Conservation (phyloP, 2,797 vertebrate species). For the Macropodus opercularis region DNA sequence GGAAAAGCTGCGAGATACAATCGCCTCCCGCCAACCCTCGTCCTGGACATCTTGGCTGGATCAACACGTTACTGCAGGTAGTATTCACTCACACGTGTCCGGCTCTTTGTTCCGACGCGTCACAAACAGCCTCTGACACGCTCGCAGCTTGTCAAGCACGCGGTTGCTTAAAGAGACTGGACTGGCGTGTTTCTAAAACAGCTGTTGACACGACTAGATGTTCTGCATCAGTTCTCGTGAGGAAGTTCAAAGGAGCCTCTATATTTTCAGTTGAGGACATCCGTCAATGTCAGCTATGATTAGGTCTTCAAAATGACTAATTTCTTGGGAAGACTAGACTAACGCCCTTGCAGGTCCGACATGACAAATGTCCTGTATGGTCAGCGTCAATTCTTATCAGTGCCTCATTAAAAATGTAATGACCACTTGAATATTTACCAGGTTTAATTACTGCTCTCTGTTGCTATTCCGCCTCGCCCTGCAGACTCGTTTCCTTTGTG, state of each 20-base stretch:
- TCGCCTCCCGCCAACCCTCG: slow-evolving; percentile 1
- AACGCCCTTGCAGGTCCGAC: slow-evolving; percentile 65
- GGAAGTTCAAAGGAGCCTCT: slow-evolving; percentile 56
- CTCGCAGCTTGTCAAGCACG: slow-evolving; percentile 2
- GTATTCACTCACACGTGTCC: not conserved
- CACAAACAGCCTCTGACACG: slow-evolving; percentile 20
- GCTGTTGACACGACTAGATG: slow-evolving; percentile 40
- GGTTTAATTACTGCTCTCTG: slow-evolving; percentile 73
- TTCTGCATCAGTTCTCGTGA: slow-evolving; percentile 29
- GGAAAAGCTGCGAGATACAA: not conserved
- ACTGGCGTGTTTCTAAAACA: slow-evolving; percentile 28
- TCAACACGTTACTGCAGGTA: slow-evolving; percentile 24
- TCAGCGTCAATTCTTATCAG: slow-evolving; percentile 73
- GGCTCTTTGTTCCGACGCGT: slow-evolving; percentile 18
- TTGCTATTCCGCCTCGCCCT: slow-evolving; percentile 47
- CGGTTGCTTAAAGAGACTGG: not conserved
- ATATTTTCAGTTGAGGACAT: slow-evolving; percentile 64
- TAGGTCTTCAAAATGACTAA: slow-evolving; percentile 63
- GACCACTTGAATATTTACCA: slow-evolving; percentile 81
- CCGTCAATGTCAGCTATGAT: slow-evolving; percentile 72
- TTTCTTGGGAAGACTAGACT: slow-evolving; percentile 62
- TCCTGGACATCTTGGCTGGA: not conserved
- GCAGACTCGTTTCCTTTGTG: slow-evolving; percentile 44
- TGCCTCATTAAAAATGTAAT: slow-evolving; percentile 81
- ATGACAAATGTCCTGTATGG: slow-evolving; percentile 72